phyloP scores from a whole-genome alignment of 2,113 vertebrate genomes.

The Forbesichthys agassizii region DNA sequence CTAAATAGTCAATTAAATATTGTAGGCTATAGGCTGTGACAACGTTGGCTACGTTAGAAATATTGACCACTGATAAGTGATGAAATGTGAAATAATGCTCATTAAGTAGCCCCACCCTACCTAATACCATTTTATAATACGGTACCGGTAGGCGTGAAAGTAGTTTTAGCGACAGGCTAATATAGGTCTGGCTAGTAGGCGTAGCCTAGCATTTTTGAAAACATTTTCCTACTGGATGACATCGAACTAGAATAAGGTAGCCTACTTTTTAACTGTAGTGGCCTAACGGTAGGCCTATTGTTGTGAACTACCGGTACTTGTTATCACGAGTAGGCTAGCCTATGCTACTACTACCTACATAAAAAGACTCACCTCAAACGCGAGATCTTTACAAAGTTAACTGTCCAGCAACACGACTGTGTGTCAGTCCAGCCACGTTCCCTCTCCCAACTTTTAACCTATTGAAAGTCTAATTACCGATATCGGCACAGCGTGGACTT shows the following conservation, averaged over 20 bases:
- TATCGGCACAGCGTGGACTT: conserved; percentile 1
- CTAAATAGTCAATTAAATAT: background rate
- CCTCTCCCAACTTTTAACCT: background rate
- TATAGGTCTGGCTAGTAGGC: no score
- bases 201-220: background rate
- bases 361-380: conserved; percentile 47
- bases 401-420: conserved; percentile 4
- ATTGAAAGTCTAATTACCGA: background rate
- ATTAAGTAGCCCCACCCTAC: no score
- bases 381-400: conserved; percentile 18
- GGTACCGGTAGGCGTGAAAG: background rate
- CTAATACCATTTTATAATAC: no score
- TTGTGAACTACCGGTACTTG: background rate
- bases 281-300: background rate
- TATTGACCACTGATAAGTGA: background rate
- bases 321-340: background rate
- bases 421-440: conserved; percentile 7
- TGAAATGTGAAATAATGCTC: background rate
- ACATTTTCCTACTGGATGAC: no score
- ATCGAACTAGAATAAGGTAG: no score
- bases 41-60: background rate
- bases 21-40: no score
- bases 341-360: background rate
- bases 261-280: no score
- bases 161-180: no score